Evolutionary conservation across 2,888 invertebrate species (phyloP), one percentile per base, ranked within the genome.

Genomic region (Drosophila sordidula): DNA sequence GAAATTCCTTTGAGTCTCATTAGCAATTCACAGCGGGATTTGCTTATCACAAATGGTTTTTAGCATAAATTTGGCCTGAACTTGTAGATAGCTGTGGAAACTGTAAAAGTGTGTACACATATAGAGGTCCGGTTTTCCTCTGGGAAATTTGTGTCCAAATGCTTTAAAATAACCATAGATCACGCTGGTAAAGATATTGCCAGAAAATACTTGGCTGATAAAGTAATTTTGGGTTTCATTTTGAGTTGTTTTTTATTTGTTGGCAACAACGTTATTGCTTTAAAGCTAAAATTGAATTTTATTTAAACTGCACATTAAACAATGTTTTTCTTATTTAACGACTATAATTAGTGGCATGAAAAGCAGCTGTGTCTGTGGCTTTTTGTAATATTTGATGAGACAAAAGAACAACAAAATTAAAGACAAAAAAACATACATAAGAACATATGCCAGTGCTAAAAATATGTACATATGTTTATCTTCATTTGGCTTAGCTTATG

Each of bases 321-420:
- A 65, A 70, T 65, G 51, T 38, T 66, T 71, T 70, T 55, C 56
- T 16, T 73, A 45, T 74, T 73, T 51, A 73, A 63, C 62, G 36
- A 49, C 81, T 81, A 81, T 85, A 64, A 81, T 79, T 79, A 79
- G 77, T 71, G 38, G 36, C 50, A 46, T 56, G 50, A 54, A 77
- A 63, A 55, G 51, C 79, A 82, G 75, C 85, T 82, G 77, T 67
- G 46, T 49, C 51, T 57, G 44, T 51, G 51, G 41, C 55, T 54
- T 62, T 72, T 70, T 66, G 62, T 51, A 56, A 65, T 67, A 55
- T 51, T 66, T 51, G 61, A 36, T 58, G 44, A 63, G 67, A 66
- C 22, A 54, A 56, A 62, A 65, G 50, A 49, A 75, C 12, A 38
- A 34, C 44, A 29, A 47, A 44, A 75, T 47, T 69, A 41, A 26